Evolutionary conservation across 2,797 vertebrate genomes (phyloP), one percentile per base, ranked within the genome.

Genomic region (Epinephelus malabaricus): DNA sequence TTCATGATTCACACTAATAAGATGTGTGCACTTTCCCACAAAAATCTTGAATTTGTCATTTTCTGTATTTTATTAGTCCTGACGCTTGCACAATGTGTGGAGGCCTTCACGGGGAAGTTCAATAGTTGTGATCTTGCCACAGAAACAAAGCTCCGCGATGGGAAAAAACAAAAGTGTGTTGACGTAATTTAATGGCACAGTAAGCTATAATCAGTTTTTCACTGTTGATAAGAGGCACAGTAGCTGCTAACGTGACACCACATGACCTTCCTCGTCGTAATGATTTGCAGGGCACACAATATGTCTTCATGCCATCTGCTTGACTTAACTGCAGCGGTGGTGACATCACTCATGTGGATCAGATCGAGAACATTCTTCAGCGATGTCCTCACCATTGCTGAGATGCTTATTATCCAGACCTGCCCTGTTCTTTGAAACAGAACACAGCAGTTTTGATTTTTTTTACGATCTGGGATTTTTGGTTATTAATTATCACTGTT

Each of bases 341-440:
- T 93, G 92, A 95, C 91, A 83, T 94, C 94, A 93, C 83, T 86
- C 84, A 63, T 58, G 82, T 88, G 89, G 85, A 88, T 86, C 84
- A 72, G 80, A 89, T 90, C n/a, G 77, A 83, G 89, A 87, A 86
- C 93, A 94, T 95, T 95, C 92, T 66, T 85, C 49, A 0, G 77
- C 30, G 15, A 79, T 93, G 88, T 69, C 73, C 69, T 94, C 92
- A 94, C 87, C 82, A 72, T 81, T 43, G 10, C 82, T 19, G 50
- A 78, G 86, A 88, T 83, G 81, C 87, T 91, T 90, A 94, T 94
- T 93, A 94, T 88, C 86, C 72, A 83, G 83, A 85, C 91, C 88
- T 88, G 84, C 86, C 90, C 75, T 78, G 59, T 68, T 73, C 80
- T 87, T 83, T 83, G 1, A 79, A 86, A 77, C 47, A 18, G 30